These are phyloP conservation scores for Ornithoptera alexandrae DNA, from an alignment of 2,888 invertebrate genomes.

Conservation along the genomic window DNA sequence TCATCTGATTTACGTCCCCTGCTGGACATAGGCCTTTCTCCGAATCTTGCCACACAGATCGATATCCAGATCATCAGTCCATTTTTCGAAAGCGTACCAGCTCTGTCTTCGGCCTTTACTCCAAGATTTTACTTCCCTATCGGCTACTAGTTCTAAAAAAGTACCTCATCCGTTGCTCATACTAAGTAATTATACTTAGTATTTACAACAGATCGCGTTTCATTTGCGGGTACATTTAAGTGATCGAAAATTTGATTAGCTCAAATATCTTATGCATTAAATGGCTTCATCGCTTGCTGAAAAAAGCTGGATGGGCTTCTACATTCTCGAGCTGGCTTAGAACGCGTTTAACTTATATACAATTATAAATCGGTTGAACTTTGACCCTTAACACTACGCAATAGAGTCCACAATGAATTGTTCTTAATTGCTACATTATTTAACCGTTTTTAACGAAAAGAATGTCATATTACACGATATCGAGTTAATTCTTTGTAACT, in stretches of 20 bases:
- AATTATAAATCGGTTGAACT: conserved; percentile 25
- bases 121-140: no score
- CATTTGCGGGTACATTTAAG: not conserved
- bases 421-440: conserved; percentile 16
- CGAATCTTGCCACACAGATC: no score
- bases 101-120: no score
- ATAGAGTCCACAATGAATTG: conserved; percentile 32
- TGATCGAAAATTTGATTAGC: not conserved
- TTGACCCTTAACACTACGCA: not conserved
- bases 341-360: conserved; percentile 54
- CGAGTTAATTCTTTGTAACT: conserved; percentile 38
- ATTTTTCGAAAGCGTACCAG: no score
- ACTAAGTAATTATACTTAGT: no score
- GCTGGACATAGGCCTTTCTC: no score
- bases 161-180: no score
- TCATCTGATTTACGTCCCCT: no score
- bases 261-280: conserved; percentile 29
- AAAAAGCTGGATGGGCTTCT: conserved; percentile 59
- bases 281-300: conserved; percentile 35
- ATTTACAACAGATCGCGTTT: not conserved
- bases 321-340: conserved; percentile 54
- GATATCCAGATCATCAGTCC: no score
- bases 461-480: conserved; percentile 40
- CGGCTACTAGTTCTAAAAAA: no score
- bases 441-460: conserved; percentile 32